These are phyloP conservation scores for Lymantria dispar DNA, from an alignment of 2,888 invertebrate species.

Conservation along the genomic window DNA sequence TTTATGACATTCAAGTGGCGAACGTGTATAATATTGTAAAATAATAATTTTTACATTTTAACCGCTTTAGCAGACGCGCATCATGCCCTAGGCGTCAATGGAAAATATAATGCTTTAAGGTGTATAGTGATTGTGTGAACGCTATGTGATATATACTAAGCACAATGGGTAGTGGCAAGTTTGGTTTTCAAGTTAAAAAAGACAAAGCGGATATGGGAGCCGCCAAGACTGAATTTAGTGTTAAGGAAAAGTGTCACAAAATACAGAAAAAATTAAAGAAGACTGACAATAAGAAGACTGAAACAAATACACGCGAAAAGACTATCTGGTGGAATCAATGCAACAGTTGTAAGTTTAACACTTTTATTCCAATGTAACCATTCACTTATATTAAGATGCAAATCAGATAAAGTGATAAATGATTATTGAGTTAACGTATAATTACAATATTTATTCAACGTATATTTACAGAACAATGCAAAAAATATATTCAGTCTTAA, in stretches of 20 bases:
- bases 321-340: conserved; percentile 80
- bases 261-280: conserved; percentile 76
- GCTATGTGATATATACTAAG: conserved; percentile 49
- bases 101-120: conserved; percentile 44
- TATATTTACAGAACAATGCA: conserved; percentile 2
- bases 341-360: conserved; percentile 68
- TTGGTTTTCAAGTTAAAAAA: conserved; percentile 64
- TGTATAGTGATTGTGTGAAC: conserved; percentile 33
- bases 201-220: conserved; percentile 64
- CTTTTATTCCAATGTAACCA: conserved; percentile 1
- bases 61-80: conserved; percentile 39
- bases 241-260: conserved; percentile 74
- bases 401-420: conserved; percentile 9
- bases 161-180: conserved; percentile 77
- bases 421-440: conserved; percentile 11
- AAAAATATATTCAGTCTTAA: neutral
- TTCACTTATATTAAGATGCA: neutral
- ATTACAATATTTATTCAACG: conserved; percentile 13
- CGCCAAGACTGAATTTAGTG: conserved; percentile 73
- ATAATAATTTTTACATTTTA: conserved; percentile 49
- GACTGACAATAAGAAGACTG: conserved; percentile 79
- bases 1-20: conserved; percentile 63
- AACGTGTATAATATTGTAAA: conserved; percentile 49
- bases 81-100: conserved; percentile 43
- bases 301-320: conserved; percentile 62